Evolutionary conservation across 2,113 vertebrate species (phyloP).

Genomic region (Rhea americana): DNA sequence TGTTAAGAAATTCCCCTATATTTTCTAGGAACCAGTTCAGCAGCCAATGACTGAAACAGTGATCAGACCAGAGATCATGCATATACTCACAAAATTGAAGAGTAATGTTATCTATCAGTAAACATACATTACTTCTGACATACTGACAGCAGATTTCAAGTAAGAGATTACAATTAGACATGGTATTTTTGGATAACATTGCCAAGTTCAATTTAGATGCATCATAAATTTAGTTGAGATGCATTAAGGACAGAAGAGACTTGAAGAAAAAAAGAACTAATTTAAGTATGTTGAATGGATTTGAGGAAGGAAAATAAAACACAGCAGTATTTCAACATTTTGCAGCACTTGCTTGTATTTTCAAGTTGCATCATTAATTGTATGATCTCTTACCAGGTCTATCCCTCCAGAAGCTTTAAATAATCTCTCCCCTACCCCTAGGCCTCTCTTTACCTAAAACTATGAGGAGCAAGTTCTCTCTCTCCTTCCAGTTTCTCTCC

Average conservation of each 20-base stretch:
- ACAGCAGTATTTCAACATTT: not conserved
- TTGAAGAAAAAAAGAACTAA: not conserved
- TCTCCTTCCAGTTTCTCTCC: not conserved
- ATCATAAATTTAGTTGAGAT: not conserved
- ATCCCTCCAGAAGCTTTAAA: not conserved
- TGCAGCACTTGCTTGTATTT: not conserved
- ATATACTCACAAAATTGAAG: not conserved
- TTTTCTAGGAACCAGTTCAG: slow-evolving; percentile 51
- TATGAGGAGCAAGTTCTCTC: not conserved
- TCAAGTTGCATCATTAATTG: not conserved
- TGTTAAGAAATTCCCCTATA: slow-evolving; percentile 11
- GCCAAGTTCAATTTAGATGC: not conserved
- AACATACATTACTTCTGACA: not conserved
- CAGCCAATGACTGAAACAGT: not conserved
- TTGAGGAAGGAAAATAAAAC: not conserved
- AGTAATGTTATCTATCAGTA: not conserved
- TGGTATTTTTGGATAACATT: not conserved
- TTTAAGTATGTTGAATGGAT: not conserved
- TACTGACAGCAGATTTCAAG: not conserved
- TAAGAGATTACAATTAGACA: not conserved
- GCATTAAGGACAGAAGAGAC: not conserved
- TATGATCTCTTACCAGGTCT: not conserved
- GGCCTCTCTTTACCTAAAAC: not conserved
- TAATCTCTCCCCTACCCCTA: not conserved
- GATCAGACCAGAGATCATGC: not conserved